A percentile compares a stretch with the other conserved stretches of the same genome.
These are phyloP conservation scores for Drosophila navojoa DNA, from an alignment of 1,140 invertebrate species.

Conservation along the genomic window DNA sequence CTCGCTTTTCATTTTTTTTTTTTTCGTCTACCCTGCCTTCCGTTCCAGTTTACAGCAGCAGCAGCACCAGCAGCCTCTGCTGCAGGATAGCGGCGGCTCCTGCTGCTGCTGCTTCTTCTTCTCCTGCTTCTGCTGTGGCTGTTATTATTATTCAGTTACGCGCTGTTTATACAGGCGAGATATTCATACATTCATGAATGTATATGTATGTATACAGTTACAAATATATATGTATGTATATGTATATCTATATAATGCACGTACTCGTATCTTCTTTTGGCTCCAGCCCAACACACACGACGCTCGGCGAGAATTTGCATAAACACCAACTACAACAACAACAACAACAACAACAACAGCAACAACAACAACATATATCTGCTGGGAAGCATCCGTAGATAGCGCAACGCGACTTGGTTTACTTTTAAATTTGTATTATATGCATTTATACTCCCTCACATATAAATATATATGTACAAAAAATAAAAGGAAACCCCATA, in stretches of 20 bases:
- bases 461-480: background rate
- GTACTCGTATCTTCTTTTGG: conserved; percentile 69
- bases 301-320: conserved; percentile 70
- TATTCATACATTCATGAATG: conserved; percentile 80
- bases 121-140: conserved; percentile 40
- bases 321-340: conserved; percentile 70
- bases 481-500: conserved; percentile 5
- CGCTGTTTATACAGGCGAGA: conserved; percentile 76
- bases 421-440: conserved; percentile 78
- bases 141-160: conserved; percentile 81
- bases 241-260: conserved; percentile 62
- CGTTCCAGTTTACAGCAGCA: conserved; percentile 34
- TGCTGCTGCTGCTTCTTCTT: conserved; percentile 16
- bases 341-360: conserved; percentile 52
- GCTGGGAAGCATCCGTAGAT: conserved; percentile 62
- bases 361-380: conserved; percentile 43
- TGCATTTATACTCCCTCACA: conserved; percentile 36
- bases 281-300: conserved; percentile 66
- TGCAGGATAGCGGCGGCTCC: background rate
- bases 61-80: background rate
- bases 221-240: too few species aligned
- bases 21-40: conserved; percentile 1
- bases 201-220: too few species aligned
- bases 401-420: conserved; percentile 69
- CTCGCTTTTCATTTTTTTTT: background rate